A percentile compares a stretch with the other conserved stretches of the same genome.
These are phyloP conservation scores for Hydrozoanthus gracilis DNA, from an alignment of 92 coral and sea anemone genomes.

Conservation along the genomic window DNA sequence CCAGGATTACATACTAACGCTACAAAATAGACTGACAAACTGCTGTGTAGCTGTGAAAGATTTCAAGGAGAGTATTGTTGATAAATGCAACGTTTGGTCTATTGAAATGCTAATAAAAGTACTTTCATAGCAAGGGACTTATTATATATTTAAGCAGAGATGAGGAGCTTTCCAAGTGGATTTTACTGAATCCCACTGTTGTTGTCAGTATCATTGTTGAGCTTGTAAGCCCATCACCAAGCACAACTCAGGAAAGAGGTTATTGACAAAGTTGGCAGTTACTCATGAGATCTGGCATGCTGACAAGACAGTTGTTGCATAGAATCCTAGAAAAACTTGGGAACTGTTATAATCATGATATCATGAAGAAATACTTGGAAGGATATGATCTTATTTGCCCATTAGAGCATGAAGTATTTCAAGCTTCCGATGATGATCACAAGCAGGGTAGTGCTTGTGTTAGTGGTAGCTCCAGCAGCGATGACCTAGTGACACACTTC, in stretches of 20 bases:
- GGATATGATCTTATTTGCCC: slow-evolving; percentile 68
- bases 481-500: slow-evolving; percentile 50
- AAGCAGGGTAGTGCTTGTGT: neutral
- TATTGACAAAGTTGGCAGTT: slow-evolving; percentile 53
- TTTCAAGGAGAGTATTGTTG: neutral
- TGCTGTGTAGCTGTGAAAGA: slow-evolving; percentile 55
- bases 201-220: slow-evolving; percentile 54
- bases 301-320: slow-evolving; percentile 50
- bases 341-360: neutral
- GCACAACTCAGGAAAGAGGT: slow-evolving; percentile 43
- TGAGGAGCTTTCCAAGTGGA: slow-evolving; percentile 55
- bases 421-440: neutral
- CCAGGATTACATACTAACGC: slow-evolving; percentile 55
- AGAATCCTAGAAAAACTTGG: slow-evolving; percentile 48
- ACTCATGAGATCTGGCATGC: slow-evolving; percentile 45
- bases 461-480: neutral
- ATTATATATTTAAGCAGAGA: slow-evolving; percentile 56
- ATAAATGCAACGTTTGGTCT: slow-evolving; percentile 34
- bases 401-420: slow-evolving; percentile 20
- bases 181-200: slow-evolving; percentile 54
- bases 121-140: slow-evolving; percentile 65
- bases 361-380: slow-evolving; percentile 58
- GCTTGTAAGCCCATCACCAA: slow-evolving; percentile 34
- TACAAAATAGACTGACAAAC: neutral
- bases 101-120: slow-evolving; percentile 50